These are phyloP conservation scores for Lymantria dispar DNA, from an alignment of 2,888 invertebrate species.

Conservation along the genomic window DNA sequence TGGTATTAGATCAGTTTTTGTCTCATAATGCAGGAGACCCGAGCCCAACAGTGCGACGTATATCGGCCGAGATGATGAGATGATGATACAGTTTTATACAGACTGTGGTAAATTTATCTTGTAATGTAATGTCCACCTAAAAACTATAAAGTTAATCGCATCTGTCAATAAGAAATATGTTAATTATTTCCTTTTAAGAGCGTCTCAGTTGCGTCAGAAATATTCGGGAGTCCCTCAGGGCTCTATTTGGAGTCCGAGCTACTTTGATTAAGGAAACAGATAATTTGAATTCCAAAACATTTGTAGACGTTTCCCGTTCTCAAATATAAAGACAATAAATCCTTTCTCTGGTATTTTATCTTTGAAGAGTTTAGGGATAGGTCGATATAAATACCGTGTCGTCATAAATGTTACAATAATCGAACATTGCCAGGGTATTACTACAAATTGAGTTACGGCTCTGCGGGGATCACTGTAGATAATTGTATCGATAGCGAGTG, in stretches of 20 bases:
- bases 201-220: too few species aligned
- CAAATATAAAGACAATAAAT: constrained; percentile 16
- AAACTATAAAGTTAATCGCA: too few species aligned
- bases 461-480: constrained; percentile 17
- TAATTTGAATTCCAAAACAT: background rate
- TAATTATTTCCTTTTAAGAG: too few species aligned
- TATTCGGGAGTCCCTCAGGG: background rate
- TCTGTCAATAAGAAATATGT: too few species aligned
- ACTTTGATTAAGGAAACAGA: constrained; percentile 3
- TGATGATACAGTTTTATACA: too few species aligned
- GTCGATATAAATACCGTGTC: constrained; percentile 10
- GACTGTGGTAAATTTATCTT: too few species aligned
- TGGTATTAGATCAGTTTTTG: too few species aligned
- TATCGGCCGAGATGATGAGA: too few species aligned
- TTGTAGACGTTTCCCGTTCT: background rate
- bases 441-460: constrained; percentile 44
- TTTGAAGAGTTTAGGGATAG: constrained; percentile 16
- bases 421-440: constrained; percentile 16
- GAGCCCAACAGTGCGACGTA: too few species aligned
- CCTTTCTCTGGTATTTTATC: constrained; percentile 26
- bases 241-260: background rate
- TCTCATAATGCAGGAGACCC: too few species aligned
- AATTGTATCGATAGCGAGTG: constrained; percentile 2
- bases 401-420: constrained; percentile 28
- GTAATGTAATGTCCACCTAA: too few species aligned